Evolutionary conservation across 2,888 invertebrate species (phyloP), one percentile per base, ranked within the genome.

Genomic region (Electrophaes corylata): DNA sequence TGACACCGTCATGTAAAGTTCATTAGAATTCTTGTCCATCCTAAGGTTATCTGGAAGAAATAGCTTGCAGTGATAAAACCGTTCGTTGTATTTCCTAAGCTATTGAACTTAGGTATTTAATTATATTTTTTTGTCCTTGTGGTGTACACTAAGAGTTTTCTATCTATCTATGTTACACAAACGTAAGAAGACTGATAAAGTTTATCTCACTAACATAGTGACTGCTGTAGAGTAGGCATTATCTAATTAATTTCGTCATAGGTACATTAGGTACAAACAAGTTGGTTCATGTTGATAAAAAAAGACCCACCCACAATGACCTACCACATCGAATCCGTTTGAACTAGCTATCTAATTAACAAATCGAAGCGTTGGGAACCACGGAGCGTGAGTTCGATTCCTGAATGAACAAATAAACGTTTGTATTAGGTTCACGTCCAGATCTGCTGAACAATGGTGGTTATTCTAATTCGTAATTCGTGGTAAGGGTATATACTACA

Each of bases 221-320:
- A n/a, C 33, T 16, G n/a, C 33, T 51, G 16, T 6, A 33, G 11
- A 43, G 19, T 43, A 26, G 40, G 18, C 31, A 40, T 47, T 40
- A 35, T 35, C 35, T 48, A 43, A 54, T 43, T 54, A 54, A 48
- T 54, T 48, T 48, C 41, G 41, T 54, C 47, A 54, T 40, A 44
- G 4, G 11, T 35, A 37, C 23, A 14, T 48, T 40, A 44, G 4
- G 11, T 35, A 37, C 23, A 14, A 44, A 35, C 18, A 39, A n/a
- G 20, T 29, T 53, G 12, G 37, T 31, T 40, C 35, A 16, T 33
- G n/a, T 39, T 53, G 46, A 53, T 46, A 46, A 40, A 26, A 35
- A 20, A 41, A 51, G 52, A 46, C 52, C 52, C 52, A 39, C 52
- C 52, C 44, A 45, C 52, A 46, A 20, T 46, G 53, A 46, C 53